Evolutionary conservation across 2,113 vertebrate species (phyloP), one percentile per base, ranked within the genome.

Genomic region (Pholis gunnellus): DNA sequence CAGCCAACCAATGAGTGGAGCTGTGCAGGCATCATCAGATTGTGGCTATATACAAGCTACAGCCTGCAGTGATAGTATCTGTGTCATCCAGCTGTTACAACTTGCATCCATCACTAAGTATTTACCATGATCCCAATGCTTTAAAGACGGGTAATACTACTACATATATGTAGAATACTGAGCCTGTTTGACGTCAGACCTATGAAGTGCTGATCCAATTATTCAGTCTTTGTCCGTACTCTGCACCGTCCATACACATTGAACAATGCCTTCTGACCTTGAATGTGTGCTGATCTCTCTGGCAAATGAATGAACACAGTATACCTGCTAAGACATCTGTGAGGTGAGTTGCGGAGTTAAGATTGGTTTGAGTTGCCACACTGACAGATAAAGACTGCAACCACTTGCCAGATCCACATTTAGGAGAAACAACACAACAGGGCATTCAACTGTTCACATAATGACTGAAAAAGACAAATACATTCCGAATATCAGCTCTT

Each of bases 161-260:
- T 31, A 50, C 15, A 25, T 56, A 20, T 48, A 2, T 7, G 18
- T 9, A 74, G 25, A 14, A 54, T 8, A 25, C 36, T 64, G 61
- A 85, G 27, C 27, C 38, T 44, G 18, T 75, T 59, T 78, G 34
- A 79, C 31, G 5, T 67, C 44, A 61, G 20, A 68, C 74, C 60
- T 31, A n/a, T 29, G 56, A 34, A 25, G 25, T 44, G 29, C 27
- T 31, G 29, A 31, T 31, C 29, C 29, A 2, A 2, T 31, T 17
- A 18, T 63, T 79, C 5, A 4, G 0, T 57, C 42, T n/a, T 72
- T 27, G 10, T 17, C 17, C 0, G 1, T 31, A 36, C 40, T 61
- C 38, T 27, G 31, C 34, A n/a, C n/a, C 4, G 59, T 27, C 50
- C 40, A 17, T 18, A 25, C 20, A 44, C 20, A 29, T 20, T 1